Percentiles rank a stretch among this genome's conserved stretches.
phyloP scores from a whole-genome alignment of 35 echinoderm and acorn worm genomes.

The Ptychodera flava region DNA sequence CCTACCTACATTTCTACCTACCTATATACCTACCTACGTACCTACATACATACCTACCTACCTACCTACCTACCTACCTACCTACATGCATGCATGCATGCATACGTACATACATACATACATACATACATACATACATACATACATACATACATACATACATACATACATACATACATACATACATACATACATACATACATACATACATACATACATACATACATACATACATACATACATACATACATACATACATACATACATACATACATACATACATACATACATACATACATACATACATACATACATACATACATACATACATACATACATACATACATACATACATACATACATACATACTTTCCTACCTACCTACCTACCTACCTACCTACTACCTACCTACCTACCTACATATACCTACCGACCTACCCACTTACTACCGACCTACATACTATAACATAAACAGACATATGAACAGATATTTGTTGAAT shows the following conservation, averaged over 20 bases:
- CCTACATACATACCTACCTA: not conserved
- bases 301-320: constrained; percentile 2
- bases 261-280: not conserved
- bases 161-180: not conserved
- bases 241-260: not conserved
- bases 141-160: not conserved
- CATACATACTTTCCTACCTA: not conserved
- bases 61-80: not conserved
- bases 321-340: constrained; percentile 2
- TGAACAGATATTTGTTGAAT: too few relatives aligned
- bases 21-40: too few relatives aligned
- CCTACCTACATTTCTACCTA: too few relatives aligned
- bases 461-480: too few relatives aligned
- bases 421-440: too few relatives aligned
- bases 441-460: too few relatives aligned
- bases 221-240: not conserved
- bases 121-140: not conserved
- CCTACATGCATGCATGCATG: not conserved
- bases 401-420: too few relatives aligned
- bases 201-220: constrained; percentile 2
- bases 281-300: not conserved
- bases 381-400: too few relatives aligned
- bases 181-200: not conserved
- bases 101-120: not conserved
- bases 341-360: not conserved